Percentiles rank a stretch among this genome's conserved stretches.
Evolutionary conservation across 2,888 invertebrate species (phyloP).

Genomic region (Diploptera punctata): DNA sequence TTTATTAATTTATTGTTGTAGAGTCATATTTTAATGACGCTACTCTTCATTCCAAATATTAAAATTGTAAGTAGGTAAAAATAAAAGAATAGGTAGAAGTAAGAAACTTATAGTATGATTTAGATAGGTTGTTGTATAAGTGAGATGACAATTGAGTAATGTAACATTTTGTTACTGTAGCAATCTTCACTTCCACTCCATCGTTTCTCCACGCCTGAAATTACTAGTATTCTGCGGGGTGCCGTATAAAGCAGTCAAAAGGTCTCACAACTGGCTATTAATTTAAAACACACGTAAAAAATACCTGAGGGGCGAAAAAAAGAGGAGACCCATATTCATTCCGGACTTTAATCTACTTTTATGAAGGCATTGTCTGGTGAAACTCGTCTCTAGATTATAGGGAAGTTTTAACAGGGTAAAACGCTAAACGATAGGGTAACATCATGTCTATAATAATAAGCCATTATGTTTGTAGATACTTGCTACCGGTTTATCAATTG

Average conservation of each 20-base stretch:
- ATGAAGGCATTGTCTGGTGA: neutral
- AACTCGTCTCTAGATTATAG: neutral
- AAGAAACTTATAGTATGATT: no score
- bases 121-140: no score
- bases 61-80: no score
- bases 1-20: no score
- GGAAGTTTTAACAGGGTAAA: neutral
- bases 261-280: slow-evolving; percentile 31
- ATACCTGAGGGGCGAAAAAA: neutral
- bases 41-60: no score
- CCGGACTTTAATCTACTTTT: neutral
- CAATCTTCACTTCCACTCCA: neutral
- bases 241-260: slow-evolving; percentile 35
- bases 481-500: neutral
- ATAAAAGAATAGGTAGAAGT: no score
- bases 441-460: neutral
- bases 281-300: slow-evolving; percentile 29
- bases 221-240: slow-evolving; percentile 23
- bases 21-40: no score
- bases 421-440: neutral
- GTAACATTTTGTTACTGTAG: no score
- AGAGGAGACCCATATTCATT: neutral
- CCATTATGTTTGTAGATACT: neutral
- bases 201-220: neutral
- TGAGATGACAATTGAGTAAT: no score